These are phyloP conservation scores for Mobula hypostoma DNA, from an alignment of 2,113 vertebrate species.

Conservation along the genomic window DNA sequence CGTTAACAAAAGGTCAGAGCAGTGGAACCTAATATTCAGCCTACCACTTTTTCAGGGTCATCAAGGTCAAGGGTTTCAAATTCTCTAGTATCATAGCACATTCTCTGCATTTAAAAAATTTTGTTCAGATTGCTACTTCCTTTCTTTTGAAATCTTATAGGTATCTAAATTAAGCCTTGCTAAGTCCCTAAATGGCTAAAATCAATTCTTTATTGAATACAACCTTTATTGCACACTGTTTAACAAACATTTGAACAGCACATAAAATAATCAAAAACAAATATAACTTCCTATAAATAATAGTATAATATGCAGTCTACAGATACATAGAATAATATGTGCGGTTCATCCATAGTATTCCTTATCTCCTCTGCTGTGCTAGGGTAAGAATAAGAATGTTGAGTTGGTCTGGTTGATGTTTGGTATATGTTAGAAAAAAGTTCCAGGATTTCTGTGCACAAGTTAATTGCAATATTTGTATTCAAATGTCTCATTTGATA, in stretches of 20 bases:
- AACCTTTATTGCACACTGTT: background rate
- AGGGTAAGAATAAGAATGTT: background rate
- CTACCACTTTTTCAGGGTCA: background rate
- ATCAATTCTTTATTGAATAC: background rate
- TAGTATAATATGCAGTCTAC: too few relatives aligned
- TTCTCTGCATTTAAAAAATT: background rate
- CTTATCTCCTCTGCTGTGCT: background rate
- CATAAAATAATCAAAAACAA: too few relatives aligned
- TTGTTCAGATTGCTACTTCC: constrained; percentile 20
- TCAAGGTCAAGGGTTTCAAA: background rate
- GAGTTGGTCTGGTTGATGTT: background rate
- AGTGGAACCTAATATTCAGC: background rate
- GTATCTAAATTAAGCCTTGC: constrained; percentile 28
- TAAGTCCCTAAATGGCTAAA: constrained; percentile 18
- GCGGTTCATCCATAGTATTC: too few relatives aligned
- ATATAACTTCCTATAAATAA: too few relatives aligned
- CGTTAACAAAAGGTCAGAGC: background rate
- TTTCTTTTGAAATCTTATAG: constrained; percentile 33
- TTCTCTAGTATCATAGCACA: background rate
- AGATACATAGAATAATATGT: background rate
- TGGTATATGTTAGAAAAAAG: background rate
- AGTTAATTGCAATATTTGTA: background rate
- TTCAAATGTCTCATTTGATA: background rate
- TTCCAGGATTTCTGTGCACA: background rate
- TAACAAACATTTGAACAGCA: background rate